Conservation (phyloP, 2,797 vertebrate species). For the Sebastes jordani region DNA sequence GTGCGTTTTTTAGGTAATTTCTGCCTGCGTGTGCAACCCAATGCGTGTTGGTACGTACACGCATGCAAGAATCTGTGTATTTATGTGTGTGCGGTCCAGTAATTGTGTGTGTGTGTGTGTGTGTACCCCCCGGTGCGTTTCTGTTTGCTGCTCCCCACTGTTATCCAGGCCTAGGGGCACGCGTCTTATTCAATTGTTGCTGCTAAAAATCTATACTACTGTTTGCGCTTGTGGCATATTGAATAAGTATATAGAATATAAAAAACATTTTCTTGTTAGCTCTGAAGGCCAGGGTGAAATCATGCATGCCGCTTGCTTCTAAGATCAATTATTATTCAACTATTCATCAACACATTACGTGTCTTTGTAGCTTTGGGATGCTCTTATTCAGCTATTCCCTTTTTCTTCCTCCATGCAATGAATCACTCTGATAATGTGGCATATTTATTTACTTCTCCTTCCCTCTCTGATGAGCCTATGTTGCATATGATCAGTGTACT, state of each 20-base stretch:
- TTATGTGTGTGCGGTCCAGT: background rate
- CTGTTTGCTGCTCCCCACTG: slow-evolving; percentile 38
- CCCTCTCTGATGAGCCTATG: background rate
- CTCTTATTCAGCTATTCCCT: background rate
- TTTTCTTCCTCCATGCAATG: background rate
- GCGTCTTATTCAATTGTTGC: slow-evolving; percentile 41
- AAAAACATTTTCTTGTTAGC: background rate
- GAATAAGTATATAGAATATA: slow-evolving; percentile 27
- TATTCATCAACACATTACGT: slow-evolving; percentile 6
- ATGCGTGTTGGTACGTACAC: background rate
- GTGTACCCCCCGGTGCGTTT: slow-evolving; percentile 41
- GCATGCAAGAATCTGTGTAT: slow-evolving; percentile 2
- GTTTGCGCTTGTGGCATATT: background rate
- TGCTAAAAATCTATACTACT: slow-evolving; percentile 27
- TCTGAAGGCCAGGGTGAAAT: background rate
- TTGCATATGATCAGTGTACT: slow-evolving; percentile 16
- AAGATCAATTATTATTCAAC: slow-evolving; percentile 36
- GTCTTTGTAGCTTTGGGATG: background rate
- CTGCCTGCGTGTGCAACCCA: slow-evolving; percentile 24
- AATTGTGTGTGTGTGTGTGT: background rate
- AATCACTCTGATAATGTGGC: slow-evolving; percentile 18
- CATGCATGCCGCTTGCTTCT: background rate
- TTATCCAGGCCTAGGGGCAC: slow-evolving; percentile 38
- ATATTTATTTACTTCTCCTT: slow-evolving; percentile 7
- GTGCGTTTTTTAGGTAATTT: slow-evolving; percentile 44